Percentiles rank a stretch among this genome's conserved stretches.
Conservation (phyloP, 2,797 vertebrate species). For the Coendou prehensilis region DNA sequence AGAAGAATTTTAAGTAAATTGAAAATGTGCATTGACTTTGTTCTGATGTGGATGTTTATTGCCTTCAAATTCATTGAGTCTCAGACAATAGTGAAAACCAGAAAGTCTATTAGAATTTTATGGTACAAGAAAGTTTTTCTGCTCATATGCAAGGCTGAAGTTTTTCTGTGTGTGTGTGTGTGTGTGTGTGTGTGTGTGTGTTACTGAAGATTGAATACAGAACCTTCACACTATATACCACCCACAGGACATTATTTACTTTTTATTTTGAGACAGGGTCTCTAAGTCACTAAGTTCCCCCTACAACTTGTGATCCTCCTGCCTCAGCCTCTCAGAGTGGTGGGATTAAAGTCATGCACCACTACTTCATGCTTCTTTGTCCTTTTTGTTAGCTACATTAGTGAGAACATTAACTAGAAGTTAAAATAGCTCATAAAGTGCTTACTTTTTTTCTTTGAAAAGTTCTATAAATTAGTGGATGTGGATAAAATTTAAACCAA, state of each 20-base stretch:
- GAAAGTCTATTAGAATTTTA: neutral
- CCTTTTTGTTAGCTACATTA: slow-evolving; percentile 14
- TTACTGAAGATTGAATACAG: neutral
- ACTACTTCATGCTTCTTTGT: neutral
- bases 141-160: neutral
- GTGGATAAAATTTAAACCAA: slow-evolving; percentile 46
- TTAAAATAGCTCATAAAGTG: slow-evolving; percentile 58
- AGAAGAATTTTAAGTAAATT: slow-evolving; percentile 74
- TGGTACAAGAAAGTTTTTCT: neutral
- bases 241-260: neutral
- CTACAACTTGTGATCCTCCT: neutral
- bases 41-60: neutral
- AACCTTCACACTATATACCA: neutral
- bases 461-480: slow-evolving; percentile 52
- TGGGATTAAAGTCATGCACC: neutral
- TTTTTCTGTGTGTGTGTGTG: neutral
- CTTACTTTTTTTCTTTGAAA: slow-evolving; percentile 61
- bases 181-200: neutral
- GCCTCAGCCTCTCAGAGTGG: neutral
- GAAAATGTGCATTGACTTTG: slow-evolving; percentile 48
- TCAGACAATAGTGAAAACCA: neutral
- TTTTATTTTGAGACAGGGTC: neutral
- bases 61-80: neutral
- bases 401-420: slow-evolving; percentile 61
- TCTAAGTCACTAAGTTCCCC: neutral